These are phyloP conservation scores for Athene cunicularia DNA, from an alignment of 2,113 vertebrate genomes.

Conservation along the genomic window DNA sequence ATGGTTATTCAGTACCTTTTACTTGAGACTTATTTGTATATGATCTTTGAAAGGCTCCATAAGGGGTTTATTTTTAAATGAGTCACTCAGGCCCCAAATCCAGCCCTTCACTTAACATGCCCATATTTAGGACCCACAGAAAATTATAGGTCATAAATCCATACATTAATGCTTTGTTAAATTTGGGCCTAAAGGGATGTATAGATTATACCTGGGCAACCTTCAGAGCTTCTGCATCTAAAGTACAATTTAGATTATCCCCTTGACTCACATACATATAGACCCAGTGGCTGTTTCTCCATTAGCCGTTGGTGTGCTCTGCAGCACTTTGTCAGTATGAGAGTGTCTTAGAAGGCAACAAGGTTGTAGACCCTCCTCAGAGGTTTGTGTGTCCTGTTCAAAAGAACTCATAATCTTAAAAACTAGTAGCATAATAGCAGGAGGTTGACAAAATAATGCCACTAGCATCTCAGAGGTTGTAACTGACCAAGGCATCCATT, in stretches of 20 bases:
- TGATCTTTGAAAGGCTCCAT: not conserved
- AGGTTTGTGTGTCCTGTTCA: not conserved
- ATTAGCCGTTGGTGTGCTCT: not conserved
- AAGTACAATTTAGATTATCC: slow-evolving; percentile 31
- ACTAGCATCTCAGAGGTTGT: not conserved
- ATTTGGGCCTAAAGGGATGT: slow-evolving; percentile 21
- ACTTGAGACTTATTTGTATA: not conserved
- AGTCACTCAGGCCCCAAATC: not conserved
- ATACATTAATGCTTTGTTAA: slow-evolving; percentile 6
- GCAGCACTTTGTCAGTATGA: not conserved
- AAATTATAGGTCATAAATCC: slow-evolving; percentile 35
- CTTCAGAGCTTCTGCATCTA: slow-evolving; percentile 22
- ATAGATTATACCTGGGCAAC: slow-evolving; percentile 26
- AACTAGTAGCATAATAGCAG: not conserved
- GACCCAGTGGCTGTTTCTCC: not conserved
- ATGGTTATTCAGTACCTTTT: not conserved
- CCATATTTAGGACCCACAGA: not conserved
- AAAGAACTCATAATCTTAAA: not conserved
- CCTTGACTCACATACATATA: not conserved
- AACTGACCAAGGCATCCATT: not conserved
- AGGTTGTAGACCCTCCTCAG: not conserved
- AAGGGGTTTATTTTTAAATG: not conserved
- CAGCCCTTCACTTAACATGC: not conserved
- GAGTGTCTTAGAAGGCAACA: not conserved
- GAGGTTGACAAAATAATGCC: not conserved